A percentile compares a stretch with the other conserved stretches of the same genome.
Conservation (phyloP, 1,140 invertebrate genomes). For the Saxidomus purpurata region DNA sequence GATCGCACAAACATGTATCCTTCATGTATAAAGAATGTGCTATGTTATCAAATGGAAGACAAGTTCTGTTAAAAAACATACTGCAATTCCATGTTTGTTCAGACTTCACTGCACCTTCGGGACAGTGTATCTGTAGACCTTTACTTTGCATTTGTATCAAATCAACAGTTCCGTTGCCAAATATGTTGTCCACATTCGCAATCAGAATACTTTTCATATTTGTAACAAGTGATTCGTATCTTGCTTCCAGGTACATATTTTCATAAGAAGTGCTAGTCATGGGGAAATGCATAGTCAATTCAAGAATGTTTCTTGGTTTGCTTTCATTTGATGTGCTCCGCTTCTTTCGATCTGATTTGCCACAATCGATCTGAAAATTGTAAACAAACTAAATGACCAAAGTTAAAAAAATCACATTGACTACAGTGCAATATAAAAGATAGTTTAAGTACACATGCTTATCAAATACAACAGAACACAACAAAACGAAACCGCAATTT, state of each 20-base stretch:
- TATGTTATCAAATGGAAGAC: not conserved
- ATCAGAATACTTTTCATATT: not conserved
- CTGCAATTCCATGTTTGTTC: not conserved
- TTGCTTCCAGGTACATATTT: not conserved
- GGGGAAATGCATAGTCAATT: not conserved
- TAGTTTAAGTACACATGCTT: too few species aligned
- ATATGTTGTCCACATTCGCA: not conserved
- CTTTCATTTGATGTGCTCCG: not conserved
- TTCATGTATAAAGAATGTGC: not conserved
- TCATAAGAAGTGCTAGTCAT: not conserved
- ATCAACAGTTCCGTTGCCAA: not conserved
- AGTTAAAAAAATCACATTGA: too few species aligned
- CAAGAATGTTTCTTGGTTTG: not conserved
- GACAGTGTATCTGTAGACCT: conserved; percentile 14
- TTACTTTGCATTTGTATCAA: not conserved
- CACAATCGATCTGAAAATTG: not conserved
- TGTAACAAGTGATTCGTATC: not conserved
- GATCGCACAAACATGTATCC: too few species aligned
- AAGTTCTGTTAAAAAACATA: not conserved
- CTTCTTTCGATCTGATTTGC: not conserved
- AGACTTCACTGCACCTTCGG: not conserved
- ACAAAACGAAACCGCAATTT: too few species aligned
- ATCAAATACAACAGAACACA: too few species aligned
- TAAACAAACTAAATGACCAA: too few species aligned
- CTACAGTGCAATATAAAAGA: too few species aligned